phyloP scores from a whole-genome alignment of 2,113 vertebrate species.

The Perognathus longimembris region DNA sequence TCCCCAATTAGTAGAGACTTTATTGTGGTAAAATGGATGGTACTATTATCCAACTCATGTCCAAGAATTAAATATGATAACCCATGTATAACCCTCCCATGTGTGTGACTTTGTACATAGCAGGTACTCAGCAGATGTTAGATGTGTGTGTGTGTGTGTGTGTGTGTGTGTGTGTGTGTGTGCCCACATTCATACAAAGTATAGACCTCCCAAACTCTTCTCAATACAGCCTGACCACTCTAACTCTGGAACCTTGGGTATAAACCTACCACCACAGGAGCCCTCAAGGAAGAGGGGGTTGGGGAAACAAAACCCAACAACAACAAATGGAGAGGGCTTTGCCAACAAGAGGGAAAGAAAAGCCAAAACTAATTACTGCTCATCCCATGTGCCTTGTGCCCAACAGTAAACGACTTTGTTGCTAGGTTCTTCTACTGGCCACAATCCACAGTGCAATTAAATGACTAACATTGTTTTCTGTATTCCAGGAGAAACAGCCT shows the following conservation, averaged over 20 bases:
- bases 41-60: background rate
- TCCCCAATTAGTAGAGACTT: background rate
- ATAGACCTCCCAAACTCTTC: background rate
- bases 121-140: background rate
- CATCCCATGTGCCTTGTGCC: conserved; percentile 64
- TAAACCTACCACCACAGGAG: background rate
- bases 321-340: conserved; percentile 46
- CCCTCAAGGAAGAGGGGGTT: conserved; percentile 67
- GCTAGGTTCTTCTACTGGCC: conserved; percentile 70
- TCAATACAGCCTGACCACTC: fast-evolving
- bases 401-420: conserved; percentile 74
- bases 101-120: background rate
- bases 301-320: background rate
- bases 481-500: conserved; percentile 1
- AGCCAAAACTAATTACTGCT: conserved; percentile 66
- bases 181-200: background rate
- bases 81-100: background rate
- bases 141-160: too few species aligned
- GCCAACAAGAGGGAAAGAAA: conserved; percentile 41
- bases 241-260: background rate
- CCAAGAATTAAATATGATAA: conserved; percentile 3
- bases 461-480: conserved; percentile 54
- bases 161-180: too few species aligned
- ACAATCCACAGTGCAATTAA: conserved; percentile 65
- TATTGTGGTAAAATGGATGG: background rate